Percentiles rank a stretch among this genome's conserved stretches.
phyloP scores from a whole-genome alignment of 2,888 invertebrate species.

The Eupithecia inturbata region DNA sequence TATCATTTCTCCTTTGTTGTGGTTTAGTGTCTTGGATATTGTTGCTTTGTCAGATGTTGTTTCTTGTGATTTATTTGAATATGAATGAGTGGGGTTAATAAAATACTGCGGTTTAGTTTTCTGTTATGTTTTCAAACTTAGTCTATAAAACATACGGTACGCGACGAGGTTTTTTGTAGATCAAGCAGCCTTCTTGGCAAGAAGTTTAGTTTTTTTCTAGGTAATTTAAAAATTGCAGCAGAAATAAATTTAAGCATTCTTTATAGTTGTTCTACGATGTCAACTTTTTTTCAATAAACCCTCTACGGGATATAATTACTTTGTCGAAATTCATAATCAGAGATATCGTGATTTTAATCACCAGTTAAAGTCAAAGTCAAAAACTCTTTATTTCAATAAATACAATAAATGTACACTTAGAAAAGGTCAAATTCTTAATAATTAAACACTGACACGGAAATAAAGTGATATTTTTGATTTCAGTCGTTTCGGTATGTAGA shows the following conservation, averaged over 20 bases:
- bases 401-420: too few species aligned
- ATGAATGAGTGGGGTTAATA: neutral
- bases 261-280: neutral
- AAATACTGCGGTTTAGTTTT: neutral
- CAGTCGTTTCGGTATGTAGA: too few species aligned
- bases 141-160: neutral
- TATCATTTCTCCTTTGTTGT: conserved; percentile 32
- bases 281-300: too few species aligned
- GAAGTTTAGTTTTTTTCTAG: neutral
- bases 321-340: neutral
- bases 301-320: neutral
- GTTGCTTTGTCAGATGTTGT: conserved; percentile 4
- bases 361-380: too few species aligned
- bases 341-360: neutral
- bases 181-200: neutral
- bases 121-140: neutral
- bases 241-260: neutral
- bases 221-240: neutral
- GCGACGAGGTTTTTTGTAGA: neutral
- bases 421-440: too few species aligned
- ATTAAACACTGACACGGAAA: too few species aligned
- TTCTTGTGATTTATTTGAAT: neutral
- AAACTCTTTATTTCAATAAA: too few species aligned
- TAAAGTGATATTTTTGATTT: too few species aligned
- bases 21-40: conserved; percentile 9